Conservation (phyloP, 2,113 vertebrate species). For the Ardeotis arabs region DNA sequence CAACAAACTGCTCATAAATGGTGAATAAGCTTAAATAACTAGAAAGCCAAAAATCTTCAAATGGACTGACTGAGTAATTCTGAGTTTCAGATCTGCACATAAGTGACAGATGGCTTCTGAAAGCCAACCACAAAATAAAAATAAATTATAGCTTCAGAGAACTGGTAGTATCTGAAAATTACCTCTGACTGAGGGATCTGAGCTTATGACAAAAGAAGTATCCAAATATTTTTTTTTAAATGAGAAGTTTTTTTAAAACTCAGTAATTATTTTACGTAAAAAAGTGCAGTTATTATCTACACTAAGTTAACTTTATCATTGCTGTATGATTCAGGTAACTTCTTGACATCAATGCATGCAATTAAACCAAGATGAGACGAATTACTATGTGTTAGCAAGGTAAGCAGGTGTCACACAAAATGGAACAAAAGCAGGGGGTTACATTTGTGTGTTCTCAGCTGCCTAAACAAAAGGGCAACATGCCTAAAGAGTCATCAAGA, state of each 20-base stretch:
- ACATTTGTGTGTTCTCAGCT: not conserved
- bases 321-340: not conserved
- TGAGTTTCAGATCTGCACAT: not conserved
- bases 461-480: not conserved
- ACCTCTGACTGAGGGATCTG: not conserved
- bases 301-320: not conserved
- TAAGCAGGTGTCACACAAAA: not conserved
- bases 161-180: not conserved
- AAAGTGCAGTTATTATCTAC: not conserved
- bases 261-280: not conserved
- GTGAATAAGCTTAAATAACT: not conserved
- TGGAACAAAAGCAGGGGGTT: not conserved
- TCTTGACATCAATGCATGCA: not conserved
- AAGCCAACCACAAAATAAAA: not conserved
- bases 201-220: not conserved
- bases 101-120: not conserved
- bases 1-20: not conserved
- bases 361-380: not conserved
- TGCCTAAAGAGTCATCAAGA: not conserved
- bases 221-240: not conserved
- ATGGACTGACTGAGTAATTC: not conserved
- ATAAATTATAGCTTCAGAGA: not conserved
- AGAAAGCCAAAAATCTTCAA: not conserved
- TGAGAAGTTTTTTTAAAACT: not conserved
- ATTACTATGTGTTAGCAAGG: not conserved